These are phyloP conservation scores for Psittacara wagleri DNA, from an alignment of 2,113 vertebrate genomes.

Conservation along the genomic window DNA sequence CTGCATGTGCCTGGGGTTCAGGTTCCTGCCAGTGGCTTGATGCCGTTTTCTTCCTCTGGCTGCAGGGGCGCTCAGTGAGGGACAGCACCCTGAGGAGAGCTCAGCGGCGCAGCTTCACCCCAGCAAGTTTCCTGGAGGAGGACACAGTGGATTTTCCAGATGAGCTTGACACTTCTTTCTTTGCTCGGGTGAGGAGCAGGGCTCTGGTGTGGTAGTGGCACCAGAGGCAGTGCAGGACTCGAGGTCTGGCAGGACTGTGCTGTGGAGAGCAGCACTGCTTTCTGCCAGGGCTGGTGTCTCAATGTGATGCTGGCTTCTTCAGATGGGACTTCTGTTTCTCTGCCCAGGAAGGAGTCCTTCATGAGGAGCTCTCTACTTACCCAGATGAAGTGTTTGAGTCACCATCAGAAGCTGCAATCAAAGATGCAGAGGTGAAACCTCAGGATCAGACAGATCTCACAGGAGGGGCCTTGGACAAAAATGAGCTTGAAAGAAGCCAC, in stretches of 20 bases:
- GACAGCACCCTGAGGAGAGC: slow-evolving; percentile 82
- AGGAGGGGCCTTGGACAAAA: slow-evolving; percentile 91
- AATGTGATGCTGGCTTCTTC: neutral
- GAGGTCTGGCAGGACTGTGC: neutral
- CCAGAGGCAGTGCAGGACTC: neutral
- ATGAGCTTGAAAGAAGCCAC: slow-evolving; percentile 92
- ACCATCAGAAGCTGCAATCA: slow-evolving; percentile 86
- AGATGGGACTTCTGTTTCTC: slow-evolving; percentile 35
- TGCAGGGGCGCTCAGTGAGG: slow-evolving; percentile 87
- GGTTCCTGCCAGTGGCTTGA: neutral
- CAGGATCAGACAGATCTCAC: slow-evolving; percentile 86
- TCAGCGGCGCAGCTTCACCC: slow-evolving; percentile 93
- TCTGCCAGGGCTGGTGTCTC: neutral
- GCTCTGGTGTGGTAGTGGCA: accelerated
- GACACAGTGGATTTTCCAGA: slow-evolving; percentile 92
- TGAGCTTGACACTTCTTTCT: slow-evolving; percentile 97
- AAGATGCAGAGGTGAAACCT: slow-evolving; percentile 82
- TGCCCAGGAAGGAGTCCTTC: slow-evolving; percentile 89
- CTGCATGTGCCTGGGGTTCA: neutral
- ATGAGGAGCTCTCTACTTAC: slow-evolving; percentile 91
- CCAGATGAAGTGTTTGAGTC: slow-evolving; percentile 94
- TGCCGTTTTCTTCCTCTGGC: neutral
- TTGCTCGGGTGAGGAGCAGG: slow-evolving; percentile 84
- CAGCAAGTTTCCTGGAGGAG: slow-evolving; percentile 94
- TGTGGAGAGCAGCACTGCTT: neutral